Conservation (phyloP, 2,888 invertebrate species). For the Geotrupes spiniger region DNA sequence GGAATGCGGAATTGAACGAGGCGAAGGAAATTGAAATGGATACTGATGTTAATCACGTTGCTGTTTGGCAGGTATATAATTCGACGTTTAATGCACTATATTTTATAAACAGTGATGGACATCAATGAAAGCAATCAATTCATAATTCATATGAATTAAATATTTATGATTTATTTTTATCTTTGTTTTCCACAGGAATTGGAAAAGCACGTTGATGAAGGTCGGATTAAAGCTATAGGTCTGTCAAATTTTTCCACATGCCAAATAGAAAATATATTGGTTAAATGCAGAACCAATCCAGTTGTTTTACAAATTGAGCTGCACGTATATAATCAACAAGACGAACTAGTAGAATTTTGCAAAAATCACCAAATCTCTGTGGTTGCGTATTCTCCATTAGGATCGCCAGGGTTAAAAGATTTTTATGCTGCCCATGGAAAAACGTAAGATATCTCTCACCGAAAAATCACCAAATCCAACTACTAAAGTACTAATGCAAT, state of each 20-base stretch:
- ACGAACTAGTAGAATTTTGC: constrained; percentile 6
- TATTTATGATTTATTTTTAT: no score
- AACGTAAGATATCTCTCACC: constrained; percentile 43
- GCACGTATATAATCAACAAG: constrained; percentile 6
- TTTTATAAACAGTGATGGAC: no score
- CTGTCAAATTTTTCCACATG: constrained; percentile 4
- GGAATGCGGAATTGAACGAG: not conserved
- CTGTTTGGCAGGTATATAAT: constrained; percentile 17
- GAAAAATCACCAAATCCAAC: no score
- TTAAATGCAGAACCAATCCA: not conserved
- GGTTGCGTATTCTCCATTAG: constrained; percentile 4
- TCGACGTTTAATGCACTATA: no score
- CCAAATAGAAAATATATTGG: not conserved
- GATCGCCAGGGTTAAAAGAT: constrained; percentile 58
- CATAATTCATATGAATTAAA: no score
- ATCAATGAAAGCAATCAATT: no score
- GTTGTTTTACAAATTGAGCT: constrained; percentile 4
- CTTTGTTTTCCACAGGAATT: no score
- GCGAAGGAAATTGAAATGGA: constrained; percentile 47
- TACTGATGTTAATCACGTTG: constrained; percentile 59
- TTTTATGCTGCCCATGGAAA: constrained; percentile 51
- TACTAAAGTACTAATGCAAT: no score
- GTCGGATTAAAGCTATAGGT: not conserved
- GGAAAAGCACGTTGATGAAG: constrained; percentile 2
- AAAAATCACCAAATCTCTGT: constrained; percentile 6